A percentile compares a stretch with the other conserved stretches of the same genome.
Conservation (phyloP, 1,140 invertebrate species). For the Camponotus vicinus region DNA sequence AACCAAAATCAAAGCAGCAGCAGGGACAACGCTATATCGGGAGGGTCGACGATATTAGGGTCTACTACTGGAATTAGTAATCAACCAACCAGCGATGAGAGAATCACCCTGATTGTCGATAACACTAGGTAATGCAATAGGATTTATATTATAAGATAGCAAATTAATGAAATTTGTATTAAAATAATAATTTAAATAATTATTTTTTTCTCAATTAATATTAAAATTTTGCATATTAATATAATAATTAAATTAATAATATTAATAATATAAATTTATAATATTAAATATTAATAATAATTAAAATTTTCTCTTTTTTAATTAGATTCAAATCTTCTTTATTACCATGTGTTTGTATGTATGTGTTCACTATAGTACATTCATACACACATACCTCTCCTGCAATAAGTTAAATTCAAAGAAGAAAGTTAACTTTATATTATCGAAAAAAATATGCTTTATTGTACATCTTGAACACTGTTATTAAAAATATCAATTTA, state of each 20-base stretch:
- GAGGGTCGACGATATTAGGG: slow-evolving; percentile 64
- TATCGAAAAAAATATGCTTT: background rate
- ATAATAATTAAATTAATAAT: background rate
- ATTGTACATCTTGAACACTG: background rate
- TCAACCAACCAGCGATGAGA: slow-evolving; percentile 88
- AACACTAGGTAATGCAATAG: slow-evolving; percentile 91
- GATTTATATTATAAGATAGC: background rate
- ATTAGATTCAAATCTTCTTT: background rate
- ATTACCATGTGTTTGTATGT: background rate
- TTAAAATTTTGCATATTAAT: background rate
- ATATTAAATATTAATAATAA: background rate
- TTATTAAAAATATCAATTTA: background rate
- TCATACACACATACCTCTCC: background rate
- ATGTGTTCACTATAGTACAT: too few species aligned
- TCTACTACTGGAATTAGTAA: slow-evolving; percentile 75
- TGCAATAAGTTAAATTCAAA: background rate
- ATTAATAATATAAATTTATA: background rate
- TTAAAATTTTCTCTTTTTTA: background rate
- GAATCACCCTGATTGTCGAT: slow-evolving; percentile 97
- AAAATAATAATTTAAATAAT: background rate
- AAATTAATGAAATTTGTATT: background rate
- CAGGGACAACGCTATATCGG: slow-evolving; percentile 78
- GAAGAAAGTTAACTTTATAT: background rate
- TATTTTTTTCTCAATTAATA: background rate
- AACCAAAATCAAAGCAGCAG: slow-evolving; percentile 62